Conservation (phyloP, 2,888 invertebrate species). For the Hartigia nigra region DNA sequence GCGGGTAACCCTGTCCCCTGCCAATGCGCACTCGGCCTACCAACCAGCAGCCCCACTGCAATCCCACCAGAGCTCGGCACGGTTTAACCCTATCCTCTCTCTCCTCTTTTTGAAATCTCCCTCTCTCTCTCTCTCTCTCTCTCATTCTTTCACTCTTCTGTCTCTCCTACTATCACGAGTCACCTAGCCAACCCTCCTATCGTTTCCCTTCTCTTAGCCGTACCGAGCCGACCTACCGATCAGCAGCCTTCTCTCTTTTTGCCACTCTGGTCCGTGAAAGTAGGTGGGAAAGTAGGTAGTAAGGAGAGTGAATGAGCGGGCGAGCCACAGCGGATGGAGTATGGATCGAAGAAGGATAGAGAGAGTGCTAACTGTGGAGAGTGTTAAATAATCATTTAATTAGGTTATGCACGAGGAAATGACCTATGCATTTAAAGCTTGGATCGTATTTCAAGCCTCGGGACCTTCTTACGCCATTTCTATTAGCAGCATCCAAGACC, state of each 20-base stretch:
- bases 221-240: not conserved
- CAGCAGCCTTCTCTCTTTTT: not conserved
- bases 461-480: not conserved
- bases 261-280: conserved; percentile 25
- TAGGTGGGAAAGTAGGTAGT: conserved; percentile 34
- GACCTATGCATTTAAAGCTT: conserved; percentile 54
- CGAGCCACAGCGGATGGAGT: conserved; percentile 18
- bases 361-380: conserved; percentile 12
- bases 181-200: not conserved
- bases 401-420: conserved; percentile 64
- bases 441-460: conserved; percentile 44
- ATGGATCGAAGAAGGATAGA: conserved; percentile 16
- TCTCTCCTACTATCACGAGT: not conserved
- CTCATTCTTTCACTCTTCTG: not conserved
- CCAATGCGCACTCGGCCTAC: conserved; percentile 4
- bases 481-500: not conserved
- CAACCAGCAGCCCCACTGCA: conserved; percentile 6
- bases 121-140: not conserved
- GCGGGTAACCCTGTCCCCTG: conserved; percentile 58
- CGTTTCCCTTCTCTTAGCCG: not conserved
- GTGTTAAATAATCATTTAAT: conserved; percentile 64
- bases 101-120: not conserved
- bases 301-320: conserved; percentile 21
- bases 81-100: conserved; percentile 12
- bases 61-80: conserved; percentile 20